Base-by-base conservation (phyloP, 2,888 invertebrate genomes). In the Eueremaeus valkanovi region DNA sequence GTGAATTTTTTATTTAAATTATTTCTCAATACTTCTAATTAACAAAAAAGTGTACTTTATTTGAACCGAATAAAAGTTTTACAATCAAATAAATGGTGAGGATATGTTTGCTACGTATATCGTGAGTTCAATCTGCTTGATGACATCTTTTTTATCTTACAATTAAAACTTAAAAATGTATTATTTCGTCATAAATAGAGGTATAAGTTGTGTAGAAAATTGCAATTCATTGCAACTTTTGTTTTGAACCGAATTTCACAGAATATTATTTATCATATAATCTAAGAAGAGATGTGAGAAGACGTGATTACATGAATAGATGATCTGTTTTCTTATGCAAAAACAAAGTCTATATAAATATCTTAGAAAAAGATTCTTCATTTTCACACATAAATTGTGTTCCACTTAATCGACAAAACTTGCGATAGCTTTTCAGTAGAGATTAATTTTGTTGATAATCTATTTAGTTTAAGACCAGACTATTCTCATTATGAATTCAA, bases 271-370 rank as follows among this genome's bases (percentile, higher is more conserved):
- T 58, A 31, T 31, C 13, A 31, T 58, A 9, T 21, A 8, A 24
- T 51, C 24, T 51, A 51, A 6, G 29, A 55, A 55, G 6, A 55
- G 55, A 55, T 55, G 55, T 24, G 27, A 13, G 55, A 55, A 55
- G 21, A 51, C 51, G n/a, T 21, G 51, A 51, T 51, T n/a, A n/a
- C n/a, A n/a, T n/a, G n/a, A n/a, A n/a, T n/a, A n/a, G n/a, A n/a
- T n/a, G n/a, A n/a, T n/a, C n/a, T n/a, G n/a, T n/a, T 9, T 51
- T 51, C n/a, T 51, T n/a, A 51, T 51, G 51, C 51, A 51, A 55
- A 27, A 55, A 55, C 21, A 55, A 13, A 55, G 11, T 21, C 27
- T 63, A 63, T 63, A 63, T 63, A 24, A 9, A 18, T 61, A 61
- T 61, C 6, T 36, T 36, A 8, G 6, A 63, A 63, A 33, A 33